Conservation (phyloP, 2,797 vertebrate genomes). For the Hippocampus kuda region DNA sequence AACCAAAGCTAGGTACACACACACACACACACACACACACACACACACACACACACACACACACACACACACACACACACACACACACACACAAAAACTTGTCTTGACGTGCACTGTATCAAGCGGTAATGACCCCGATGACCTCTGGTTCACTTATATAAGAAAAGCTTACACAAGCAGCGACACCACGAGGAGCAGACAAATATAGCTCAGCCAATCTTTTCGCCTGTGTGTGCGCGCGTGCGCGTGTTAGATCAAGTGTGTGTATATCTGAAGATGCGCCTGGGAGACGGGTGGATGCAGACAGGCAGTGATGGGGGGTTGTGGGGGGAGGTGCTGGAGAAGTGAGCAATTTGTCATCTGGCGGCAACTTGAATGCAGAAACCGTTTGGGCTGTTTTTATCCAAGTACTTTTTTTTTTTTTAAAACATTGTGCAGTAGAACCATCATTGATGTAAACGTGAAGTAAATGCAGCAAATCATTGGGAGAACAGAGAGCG, state of each 20-base stretch:
- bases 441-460: not conserved
- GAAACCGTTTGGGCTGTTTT: conserved; percentile 42
- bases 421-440: conserved; percentile 22
- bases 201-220: conserved; percentile 45
- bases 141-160: conserved; percentile 58
- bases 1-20: too few species aligned
- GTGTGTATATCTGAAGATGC: conserved; percentile 33
- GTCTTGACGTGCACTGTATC: conserved; percentile 27
- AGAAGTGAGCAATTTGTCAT: conserved; percentile 47
- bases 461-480: conserved; percentile 43
- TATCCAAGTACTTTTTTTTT: conserved; percentile 21
- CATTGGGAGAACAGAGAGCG: conserved; percentile 38
- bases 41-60: too few species aligned
- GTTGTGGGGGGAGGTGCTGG: conserved; percentile 13
- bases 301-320: conserved; percentile 28
- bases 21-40: too few species aligned
- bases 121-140: conserved; percentile 44
- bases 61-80: conserved; percentile 18
- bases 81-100: conserved; percentile 9
- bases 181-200: conserved; percentile 32
- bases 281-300: conserved; percentile 38
- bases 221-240: conserved; percentile 24
- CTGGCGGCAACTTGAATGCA: conserved; percentile 15
- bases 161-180: conserved; percentile 59
- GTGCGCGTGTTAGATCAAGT: conserved; percentile 49